phyloP scores from a whole-genome alignment of 2,797 vertebrate species.

The Amazonetta brasiliensis region DNA sequence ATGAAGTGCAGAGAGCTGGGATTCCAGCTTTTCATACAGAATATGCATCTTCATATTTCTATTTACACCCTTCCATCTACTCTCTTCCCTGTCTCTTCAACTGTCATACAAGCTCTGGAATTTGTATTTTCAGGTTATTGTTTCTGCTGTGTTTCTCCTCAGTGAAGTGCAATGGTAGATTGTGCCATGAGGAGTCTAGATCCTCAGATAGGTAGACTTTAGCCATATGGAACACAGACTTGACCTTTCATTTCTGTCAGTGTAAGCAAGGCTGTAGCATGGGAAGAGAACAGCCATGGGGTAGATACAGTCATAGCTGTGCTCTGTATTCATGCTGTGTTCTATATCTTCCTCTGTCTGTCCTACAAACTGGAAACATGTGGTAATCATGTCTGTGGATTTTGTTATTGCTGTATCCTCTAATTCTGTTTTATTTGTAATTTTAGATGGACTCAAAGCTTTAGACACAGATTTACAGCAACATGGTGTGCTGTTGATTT shows the following conservation, averaged over 20 bases:
- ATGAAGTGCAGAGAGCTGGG: background rate
- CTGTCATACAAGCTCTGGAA: background rate
- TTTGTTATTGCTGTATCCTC: background rate
- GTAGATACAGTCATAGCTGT: background rate
- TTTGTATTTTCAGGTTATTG: background rate
- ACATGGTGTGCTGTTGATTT: background rate
- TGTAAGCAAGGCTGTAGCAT: background rate
- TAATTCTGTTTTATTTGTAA: constrained; percentile 27
- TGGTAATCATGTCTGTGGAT: background rate
- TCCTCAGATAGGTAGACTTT: background rate
- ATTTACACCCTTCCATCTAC: background rate
- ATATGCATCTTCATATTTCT: background rate
- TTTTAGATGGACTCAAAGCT: constrained; percentile 5
- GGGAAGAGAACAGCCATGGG: background rate
- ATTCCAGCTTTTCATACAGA: background rate
- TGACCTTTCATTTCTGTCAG: background rate
- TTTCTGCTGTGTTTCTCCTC: background rate
- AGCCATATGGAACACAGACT: background rate
- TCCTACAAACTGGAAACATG: background rate
- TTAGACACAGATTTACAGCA: background rate
- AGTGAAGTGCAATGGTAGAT: background rate
- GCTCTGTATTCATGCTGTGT: background rate
- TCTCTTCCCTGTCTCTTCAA: background rate
- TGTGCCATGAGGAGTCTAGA: background rate
- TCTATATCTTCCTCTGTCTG: background rate